These are phyloP conservation scores for Octodonta nipae DNA, from an alignment of 2,888 invertebrate genomes.

Conservation along the genomic window DNA sequence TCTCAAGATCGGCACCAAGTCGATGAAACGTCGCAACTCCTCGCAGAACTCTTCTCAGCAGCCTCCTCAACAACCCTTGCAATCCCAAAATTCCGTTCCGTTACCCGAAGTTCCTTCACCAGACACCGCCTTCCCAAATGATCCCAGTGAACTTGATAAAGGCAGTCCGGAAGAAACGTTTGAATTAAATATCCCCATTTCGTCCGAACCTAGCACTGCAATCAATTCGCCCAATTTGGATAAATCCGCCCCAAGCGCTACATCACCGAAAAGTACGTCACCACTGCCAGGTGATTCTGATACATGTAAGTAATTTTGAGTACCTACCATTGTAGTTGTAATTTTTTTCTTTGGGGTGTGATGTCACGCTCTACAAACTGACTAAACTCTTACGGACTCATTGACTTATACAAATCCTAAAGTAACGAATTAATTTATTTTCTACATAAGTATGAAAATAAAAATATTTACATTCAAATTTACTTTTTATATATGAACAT, in stretches of 20 bases:
- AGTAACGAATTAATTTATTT: too few relatives aligned
- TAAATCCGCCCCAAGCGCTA: slow-evolving; percentile 12
- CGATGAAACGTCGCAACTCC: slow-evolving; percentile 38
- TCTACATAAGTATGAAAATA: too few relatives aligned
- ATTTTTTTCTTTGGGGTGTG: too few relatives aligned
- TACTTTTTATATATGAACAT: too few relatives aligned
- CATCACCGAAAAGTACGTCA: slow-evolving; percentile 16
- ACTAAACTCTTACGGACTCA: too few relatives aligned
- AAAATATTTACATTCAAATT: too few relatives aligned
- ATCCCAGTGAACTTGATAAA: too few relatives aligned
- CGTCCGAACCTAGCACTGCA: slow-evolving; percentile 12
- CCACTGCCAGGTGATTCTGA: slow-evolving; percentile 15
- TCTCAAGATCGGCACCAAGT: slow-evolving; percentile 44
- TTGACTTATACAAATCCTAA: too few relatives aligned
- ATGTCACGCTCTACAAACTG: too few relatives aligned
- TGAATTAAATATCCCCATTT: background rate
- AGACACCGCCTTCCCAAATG: too few relatives aligned
- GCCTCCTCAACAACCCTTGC: slow-evolving; percentile 4
- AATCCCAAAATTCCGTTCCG: background rate
- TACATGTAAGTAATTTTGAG: slow-evolving; percentile 13
- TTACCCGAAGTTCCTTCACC: background rate
- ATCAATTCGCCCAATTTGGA: slow-evolving; percentile 12
- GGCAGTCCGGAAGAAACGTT: too few relatives aligned
- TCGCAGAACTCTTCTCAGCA: slow-evolving; percentile 9
- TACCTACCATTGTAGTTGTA: too few relatives aligned